Base-by-base conservation (phyloP, 2,888 invertebrate species). In the Anthrax anthrax region DNA sequence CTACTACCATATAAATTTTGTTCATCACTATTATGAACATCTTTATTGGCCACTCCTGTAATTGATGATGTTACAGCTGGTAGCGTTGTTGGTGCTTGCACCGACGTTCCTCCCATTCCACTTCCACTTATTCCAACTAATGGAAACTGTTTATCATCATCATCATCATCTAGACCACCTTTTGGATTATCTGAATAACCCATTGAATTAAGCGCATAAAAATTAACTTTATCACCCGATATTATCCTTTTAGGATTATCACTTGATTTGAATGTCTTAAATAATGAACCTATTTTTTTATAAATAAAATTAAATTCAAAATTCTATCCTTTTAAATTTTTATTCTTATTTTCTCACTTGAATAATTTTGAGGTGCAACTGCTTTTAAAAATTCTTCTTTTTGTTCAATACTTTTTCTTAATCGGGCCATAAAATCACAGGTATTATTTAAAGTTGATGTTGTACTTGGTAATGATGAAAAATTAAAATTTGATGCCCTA, bases 361-460 rank as follows among this genome's bases (percentile, higher is more conserved):
- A 42, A 4, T 49, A 49, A 37, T 49, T 38, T 36, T 51, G 47
- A 29, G 65, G 62, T 49, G 63, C 51, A 42, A 84, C 83, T 54
- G 84, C 74, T 61, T 32, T 32, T 49, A 91, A 73, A 67, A 91
- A 91, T 58, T 89, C 89, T 64, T 90, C 89, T 65, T 90, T 90
- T 62, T 89, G 86, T 62, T 89, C 88, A 58, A 86, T 80, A 60
- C 85, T 88, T 64, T 84, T 85, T 55, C 85, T 76, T 63, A 87
- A 73, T 69, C 85, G 77, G 53, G 78, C 79, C 73, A 86, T 79
- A 58, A 62, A 58, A 50, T 64, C 65, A 32, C 29, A 32, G 9
- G 12, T 32, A 32, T 32, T 32, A 54, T 63, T 71, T 32, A 12
- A 12, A 12, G 29, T 32, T 9, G 29, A 12, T 12, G 29, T 32